Percentiles rank a stretch among this genome's conserved stretches.
phyloP scores from a whole-genome alignment of 2,113 vertebrate species.

The Setophaga petechia region DNA sequence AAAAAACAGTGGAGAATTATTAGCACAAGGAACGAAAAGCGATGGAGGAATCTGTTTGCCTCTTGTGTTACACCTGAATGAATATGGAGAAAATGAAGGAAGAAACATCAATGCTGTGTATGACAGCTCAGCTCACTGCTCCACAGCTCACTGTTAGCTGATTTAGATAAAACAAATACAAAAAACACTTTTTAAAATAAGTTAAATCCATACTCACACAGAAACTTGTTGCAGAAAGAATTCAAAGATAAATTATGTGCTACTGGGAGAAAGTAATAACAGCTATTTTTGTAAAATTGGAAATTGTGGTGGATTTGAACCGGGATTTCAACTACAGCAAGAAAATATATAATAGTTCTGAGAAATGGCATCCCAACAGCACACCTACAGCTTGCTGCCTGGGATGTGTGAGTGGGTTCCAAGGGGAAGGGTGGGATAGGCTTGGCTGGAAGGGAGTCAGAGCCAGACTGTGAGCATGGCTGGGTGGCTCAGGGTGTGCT shows the following conservation, averaged over 20 bases:
- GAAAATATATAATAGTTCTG: background rate
- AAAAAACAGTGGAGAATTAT: background rate
- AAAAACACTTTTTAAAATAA: background rate
- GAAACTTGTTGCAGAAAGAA: background rate
- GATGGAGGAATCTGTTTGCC: background rate
- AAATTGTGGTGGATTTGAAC: background rate
- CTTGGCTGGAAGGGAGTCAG: background rate
- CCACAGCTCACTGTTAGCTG: background rate
- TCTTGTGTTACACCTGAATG: background rate
- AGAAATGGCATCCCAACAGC: background rate
- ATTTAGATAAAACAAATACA: background rate
- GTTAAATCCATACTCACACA: background rate
- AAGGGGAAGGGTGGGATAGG: background rate
- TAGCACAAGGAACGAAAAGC: background rate
- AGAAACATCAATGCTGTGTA: background rate
- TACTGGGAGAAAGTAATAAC: background rate
- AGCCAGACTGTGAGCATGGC: background rate
- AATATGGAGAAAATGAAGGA: background rate
- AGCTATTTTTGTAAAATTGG: background rate
- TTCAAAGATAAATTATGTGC: background rate
- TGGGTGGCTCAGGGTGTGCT: background rate
- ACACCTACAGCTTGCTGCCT: background rate
- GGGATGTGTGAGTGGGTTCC: background rate
- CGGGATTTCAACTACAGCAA: background rate
- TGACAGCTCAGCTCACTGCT: background rate